Evolutionary conservation across 1,140 invertebrate genomes (phyloP), one percentile per base, ranked within the genome.

Genomic region (Drosophila pruinosa): DNA sequence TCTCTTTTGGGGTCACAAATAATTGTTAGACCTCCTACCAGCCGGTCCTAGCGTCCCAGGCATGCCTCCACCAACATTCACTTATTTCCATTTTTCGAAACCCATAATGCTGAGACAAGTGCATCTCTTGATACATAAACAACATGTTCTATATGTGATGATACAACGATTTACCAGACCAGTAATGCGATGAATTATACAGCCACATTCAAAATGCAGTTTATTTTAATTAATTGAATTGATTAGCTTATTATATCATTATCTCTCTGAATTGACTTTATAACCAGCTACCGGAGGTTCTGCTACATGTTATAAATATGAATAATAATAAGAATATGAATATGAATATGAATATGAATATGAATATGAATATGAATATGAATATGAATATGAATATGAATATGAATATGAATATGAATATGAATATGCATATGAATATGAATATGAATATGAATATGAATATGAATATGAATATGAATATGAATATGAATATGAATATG

Each of bases 161-260:
- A n/a, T n/a, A n/a, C n/a, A n/a, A n/a, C n/a, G n/a, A n/a, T n/a
- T n/a, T n/a, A n/a, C n/a, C n/a, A n/a, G n/a, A n/a, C n/a, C 0
- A 34, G 10, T 7, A 28, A 7, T 31, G 28, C 31, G 4, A 39
- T 15, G 7, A 12, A 39, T 39, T 12, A 39, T 24, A 26, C 24
- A n/a, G 28, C 31, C 72, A 1, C 65, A 65, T 72, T 78, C 56
- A 72, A 67, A 67, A 57, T 80, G 73, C 76, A 74, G 76, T 69
- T 86, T 86, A 85, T 85, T 72, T 73, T 77, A 85, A 86, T 88
- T 81, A 86, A 86, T 86, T 86, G 73, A 61, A 86, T 86, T 86
- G 81, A 86, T 86, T 86, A 86, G 70, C 81, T 71, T 78, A 81
- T 86, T 86, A 86, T 71, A 70, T 86, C 74, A 88, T 86, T 86